Conservation (phyloP, 2,113 vertebrate genomes). For the Romanogobio albipinnatus region DNA sequence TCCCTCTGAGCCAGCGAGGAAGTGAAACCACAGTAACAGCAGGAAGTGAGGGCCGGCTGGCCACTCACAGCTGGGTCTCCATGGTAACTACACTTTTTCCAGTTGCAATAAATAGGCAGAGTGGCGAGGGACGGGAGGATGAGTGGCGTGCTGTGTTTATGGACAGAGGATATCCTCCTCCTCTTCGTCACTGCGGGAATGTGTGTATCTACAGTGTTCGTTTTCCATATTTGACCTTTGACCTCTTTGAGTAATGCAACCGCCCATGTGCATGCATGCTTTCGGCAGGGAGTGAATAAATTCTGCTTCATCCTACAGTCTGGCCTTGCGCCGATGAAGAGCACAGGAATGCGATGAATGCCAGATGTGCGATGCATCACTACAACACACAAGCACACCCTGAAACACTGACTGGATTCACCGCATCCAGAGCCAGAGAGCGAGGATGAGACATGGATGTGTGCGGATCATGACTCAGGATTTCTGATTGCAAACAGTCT, state of each 20-base stretch:
- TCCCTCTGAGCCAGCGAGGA: constrained; percentile 64
- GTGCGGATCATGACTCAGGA: not conserved
- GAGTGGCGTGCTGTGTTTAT: not conserved
- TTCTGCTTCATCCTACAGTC: constrained; percentile 5
- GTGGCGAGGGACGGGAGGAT: not conserved
- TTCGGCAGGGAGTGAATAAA: not conserved
- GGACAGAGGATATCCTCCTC: not conserved
- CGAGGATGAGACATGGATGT: no score
- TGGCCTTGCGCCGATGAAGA: not conserved
- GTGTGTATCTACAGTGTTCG: not conserved
- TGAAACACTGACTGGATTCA: no score
- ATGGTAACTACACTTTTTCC: constrained; percentile 29
- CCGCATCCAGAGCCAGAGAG: not conserved
- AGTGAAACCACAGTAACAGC: constrained; percentile 67
- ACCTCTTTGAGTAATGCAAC: not conserved
- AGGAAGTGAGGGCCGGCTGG: constrained; percentile 66
- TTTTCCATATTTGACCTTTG: not conserved
- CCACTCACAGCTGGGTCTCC: constrained; percentile 60
- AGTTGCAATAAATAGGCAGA: constrained; percentile 13
- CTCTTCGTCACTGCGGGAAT: not conserved
- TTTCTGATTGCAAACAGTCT: constrained; percentile 1
- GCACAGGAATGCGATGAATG: constrained; percentile 22
- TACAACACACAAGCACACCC: not conserved
- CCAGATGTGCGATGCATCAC: constrained; percentile 41
- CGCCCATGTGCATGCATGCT: not conserved